A percentile compares a stretch with the other conserved stretches of the same genome.
These are phyloP conservation scores for Vireo altiloquus DNA, from an alignment of 2,113 vertebrate species.

Conservation along the genomic window DNA sequence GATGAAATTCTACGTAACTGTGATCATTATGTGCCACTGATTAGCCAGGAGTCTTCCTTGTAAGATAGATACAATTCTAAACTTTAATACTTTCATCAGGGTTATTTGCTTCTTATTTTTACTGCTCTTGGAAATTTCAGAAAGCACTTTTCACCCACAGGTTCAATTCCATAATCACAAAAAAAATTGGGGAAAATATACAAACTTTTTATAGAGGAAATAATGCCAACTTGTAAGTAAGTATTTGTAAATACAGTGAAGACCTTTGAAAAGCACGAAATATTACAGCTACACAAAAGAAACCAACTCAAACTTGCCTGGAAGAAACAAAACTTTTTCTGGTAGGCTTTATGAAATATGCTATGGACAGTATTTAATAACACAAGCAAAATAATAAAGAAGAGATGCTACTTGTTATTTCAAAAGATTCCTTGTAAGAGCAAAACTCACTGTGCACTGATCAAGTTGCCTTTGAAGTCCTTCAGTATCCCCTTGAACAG, in stretches of 20 bases:
- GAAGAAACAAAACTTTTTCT: not conserved
- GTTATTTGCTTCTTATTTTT: not conserved
- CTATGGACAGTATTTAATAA: not conserved
- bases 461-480: constrained; percentile 84
- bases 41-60: not conserved
- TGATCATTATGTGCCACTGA: not conserved
- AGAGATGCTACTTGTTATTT: not conserved
- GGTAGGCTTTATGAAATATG: not conserved
- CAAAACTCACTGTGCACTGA: constrained; percentile 82
- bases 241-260: not conserved
- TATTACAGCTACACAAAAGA: not conserved
- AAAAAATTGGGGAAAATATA: not conserved
- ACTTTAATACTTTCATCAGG: not conserved
- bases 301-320: not conserved
- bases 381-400: not conserved
- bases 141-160: not conserved
- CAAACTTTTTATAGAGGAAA: not conserved
- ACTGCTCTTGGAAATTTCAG: not conserved
- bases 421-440: not conserved
- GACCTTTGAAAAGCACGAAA: not conserved
- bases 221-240: not conserved
- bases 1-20: not conserved
- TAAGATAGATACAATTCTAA: not conserved
- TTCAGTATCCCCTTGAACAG: constrained; percentile 66
- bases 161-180: not conserved